Evolutionary conservation across 2,113 vertebrate species (phyloP).

Genomic region (Okapia johnstoni): DNA sequence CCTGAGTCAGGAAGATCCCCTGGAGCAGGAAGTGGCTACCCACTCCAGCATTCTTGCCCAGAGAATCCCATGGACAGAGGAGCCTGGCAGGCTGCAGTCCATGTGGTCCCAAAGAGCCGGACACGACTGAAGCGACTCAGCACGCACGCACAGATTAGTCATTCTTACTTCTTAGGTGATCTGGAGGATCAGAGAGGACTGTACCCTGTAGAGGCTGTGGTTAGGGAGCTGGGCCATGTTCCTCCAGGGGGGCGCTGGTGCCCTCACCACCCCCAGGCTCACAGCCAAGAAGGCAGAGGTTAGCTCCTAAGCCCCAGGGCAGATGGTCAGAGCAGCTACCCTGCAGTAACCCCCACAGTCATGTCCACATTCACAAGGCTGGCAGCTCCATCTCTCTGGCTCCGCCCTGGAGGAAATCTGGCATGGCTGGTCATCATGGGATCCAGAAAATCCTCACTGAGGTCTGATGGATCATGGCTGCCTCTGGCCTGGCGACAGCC

Average conservation of each 20-base stretch:
- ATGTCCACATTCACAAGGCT: neutral
- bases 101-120: neutral
- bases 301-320: neutral
- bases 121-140: neutral
- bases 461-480: neutral
- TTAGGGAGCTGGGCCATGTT: neutral
- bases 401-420: constrained; percentile 4
- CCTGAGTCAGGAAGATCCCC: neutral
- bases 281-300: neutral
- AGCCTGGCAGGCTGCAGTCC: neutral
- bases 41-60: neutral
- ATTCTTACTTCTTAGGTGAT: neutral
- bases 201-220: neutral
- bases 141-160: neutral
- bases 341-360: neutral
- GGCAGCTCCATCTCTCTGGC: neutral
- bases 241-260: neutral
- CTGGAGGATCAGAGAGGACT: neutral
- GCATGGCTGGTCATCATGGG: neutral
- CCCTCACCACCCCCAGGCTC: neutral
- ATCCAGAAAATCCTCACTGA: constrained; percentile 28
- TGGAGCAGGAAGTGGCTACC: neutral
- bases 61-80: neutral
- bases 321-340: neutral
- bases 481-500: constrained; percentile 33